Evolutionary conservation across 1,140 invertebrate genomes (phyloP), one percentile per base, ranked within the genome.

Genomic region (Eurosta solidaginis): DNA sequence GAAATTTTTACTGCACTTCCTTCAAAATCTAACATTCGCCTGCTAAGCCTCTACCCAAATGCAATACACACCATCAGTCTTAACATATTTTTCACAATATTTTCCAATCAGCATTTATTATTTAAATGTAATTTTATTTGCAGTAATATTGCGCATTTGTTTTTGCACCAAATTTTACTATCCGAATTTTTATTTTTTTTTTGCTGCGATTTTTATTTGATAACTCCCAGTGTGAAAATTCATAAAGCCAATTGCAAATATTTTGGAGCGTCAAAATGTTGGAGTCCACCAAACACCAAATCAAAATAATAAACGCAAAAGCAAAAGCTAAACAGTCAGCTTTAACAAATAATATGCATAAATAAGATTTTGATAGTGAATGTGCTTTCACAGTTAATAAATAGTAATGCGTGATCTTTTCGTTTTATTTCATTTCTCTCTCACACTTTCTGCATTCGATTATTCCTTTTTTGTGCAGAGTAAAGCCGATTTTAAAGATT

Each of bases 341-440:
- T 20, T 17, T 40, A 68, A 68, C 29, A 68, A 68, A 68, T 68
- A 29, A 68, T 68, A 40, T n/a, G n/a, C 33, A 40, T 27, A 68
- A 40, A 33, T 68, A 33, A 36, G 40, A 33, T 9, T 54, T 12
- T 54, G 10, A 17, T 1, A 29, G 27, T 17, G 22, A 54, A 29
- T 59, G 54, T 59, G 54, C 54, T 59, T 33, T 59, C 29, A 59
- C 29, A 59, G 54, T 29, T 59, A 59, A 59, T 59, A 59, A 59
- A 59, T 59, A n/a, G 54, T 29, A 59, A 14, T 17, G 54, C 27
- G 14, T 33, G 27, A 10, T 17, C 33, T 14, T 59, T 29, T 59
- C 27, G 52, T 54, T 12, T 14, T 54, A 10, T 29, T 54, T 49
- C 7, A 20, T 33, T 4, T 40, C 36, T 68, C 59, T 40, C 59